Evolutionary conservation across 2,888 invertebrate genomes (phyloP), one percentile per base, ranked within the genome.

Genomic region (Polyommatus icarus): DNA sequence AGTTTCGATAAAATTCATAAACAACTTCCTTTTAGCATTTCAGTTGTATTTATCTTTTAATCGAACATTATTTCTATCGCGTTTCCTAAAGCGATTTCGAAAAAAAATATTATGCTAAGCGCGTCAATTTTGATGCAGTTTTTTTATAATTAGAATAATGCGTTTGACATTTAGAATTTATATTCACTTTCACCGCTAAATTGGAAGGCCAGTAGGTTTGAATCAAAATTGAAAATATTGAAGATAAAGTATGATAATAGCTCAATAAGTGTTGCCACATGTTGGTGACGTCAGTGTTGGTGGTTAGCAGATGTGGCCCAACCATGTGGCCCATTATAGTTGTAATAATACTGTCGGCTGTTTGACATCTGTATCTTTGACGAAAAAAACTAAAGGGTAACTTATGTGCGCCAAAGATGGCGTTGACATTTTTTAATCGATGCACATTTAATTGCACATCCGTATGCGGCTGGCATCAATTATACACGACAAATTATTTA

Each of bases 351-450:
- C 79, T 82, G 85, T 85, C 89, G 85, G 86, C 86, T 89, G 89
- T 85, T 87, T 90, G 89, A 91, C 92, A 92, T 91, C 89, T 92
- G 91, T 92, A 91, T 82, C 82, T 80, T 79, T 75, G 76, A 72
- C 61, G 59, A 77, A 77, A 78, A 82, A 82, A 79, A 79, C 78
- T 77, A 82, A 82, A 81, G 82, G 82, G 81, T 82, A 79, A 80
- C 80, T 82, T 72, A 79, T 79, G 80, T 79, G 77, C 71, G 67
- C 71, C 73, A 57, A 61, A 72, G 75, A 75, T 77, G 57, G 73
- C 59, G 40, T n/a, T 71, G 57, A 46, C 77, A 77, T 77, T 24
- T 77, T 77, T 40, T 46, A 75, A 75, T 40, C 72, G 40, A 75
- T 75, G 75, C 46, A 75, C 54, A 54, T 67, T 75, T 75, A 75